Evolutionary conservation across 2,797 vertebrate genomes (phyloP).

Genomic region (Cossypha heuglini): DNA sequence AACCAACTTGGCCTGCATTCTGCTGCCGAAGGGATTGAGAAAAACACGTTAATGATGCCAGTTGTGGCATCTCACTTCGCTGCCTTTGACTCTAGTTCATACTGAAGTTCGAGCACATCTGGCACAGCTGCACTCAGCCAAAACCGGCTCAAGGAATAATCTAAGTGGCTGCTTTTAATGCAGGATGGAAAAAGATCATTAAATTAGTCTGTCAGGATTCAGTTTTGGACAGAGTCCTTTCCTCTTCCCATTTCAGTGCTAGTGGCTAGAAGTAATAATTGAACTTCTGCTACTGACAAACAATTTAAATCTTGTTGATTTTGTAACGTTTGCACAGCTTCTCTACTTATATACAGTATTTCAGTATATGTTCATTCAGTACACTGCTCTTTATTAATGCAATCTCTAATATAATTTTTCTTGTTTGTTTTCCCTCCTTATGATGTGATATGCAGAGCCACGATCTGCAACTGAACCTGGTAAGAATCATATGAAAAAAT

Average conservation of each 20-base stretch:
- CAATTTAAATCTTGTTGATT: neutral
- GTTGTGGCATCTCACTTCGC: neutral
- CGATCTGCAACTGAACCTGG: conserved; percentile 92
- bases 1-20: neutral
- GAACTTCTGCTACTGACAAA: neutral
- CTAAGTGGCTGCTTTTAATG: neutral
- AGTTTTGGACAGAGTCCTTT: neutral
- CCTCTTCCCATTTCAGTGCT: neutral
- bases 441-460: conserved; percentile 82
- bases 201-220: neutral
- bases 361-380: neutral
- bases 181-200: neutral
- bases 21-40: neutral
- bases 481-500: conserved; percentile 74
- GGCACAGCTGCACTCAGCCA: neutral
- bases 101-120: neutral
- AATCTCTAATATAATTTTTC: conserved; percentile 49
- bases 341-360: neutral
- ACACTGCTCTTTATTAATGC: neutral
- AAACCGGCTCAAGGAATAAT: neutral
- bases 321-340: neutral
- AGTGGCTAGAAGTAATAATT: neutral
- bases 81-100: neutral
- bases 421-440: conserved; percentile 40
- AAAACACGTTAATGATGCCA: neutral